Conservation (phyloP, 2,113 vertebrate species). For the Alectura lathami region DNA sequence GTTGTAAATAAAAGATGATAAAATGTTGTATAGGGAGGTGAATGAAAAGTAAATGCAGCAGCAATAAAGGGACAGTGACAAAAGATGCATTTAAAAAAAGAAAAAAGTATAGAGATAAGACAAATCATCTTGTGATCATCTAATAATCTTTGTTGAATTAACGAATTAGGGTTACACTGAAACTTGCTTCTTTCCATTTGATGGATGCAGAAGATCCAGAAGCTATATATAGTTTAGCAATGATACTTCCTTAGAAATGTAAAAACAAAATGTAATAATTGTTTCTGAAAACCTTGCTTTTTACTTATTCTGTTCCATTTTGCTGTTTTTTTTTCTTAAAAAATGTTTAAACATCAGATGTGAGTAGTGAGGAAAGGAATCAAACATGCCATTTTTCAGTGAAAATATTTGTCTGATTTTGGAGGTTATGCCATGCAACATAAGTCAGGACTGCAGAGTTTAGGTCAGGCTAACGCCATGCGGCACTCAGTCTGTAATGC, state of each 20-base stretch:
- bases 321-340: not conserved
- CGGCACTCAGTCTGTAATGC: not conserved
- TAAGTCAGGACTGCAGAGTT: not conserved
- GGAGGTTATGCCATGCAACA: not conserved
- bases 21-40: not conserved
- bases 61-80: not conserved
- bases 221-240: not conserved
- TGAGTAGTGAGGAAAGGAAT: not conserved
- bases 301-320: not conserved
- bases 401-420: slow-evolving; percentile 7
- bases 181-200: not conserved
- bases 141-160: not conserved
- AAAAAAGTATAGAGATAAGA: not conserved
- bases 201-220: not conserved
- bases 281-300: not conserved
- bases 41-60: not conserved
- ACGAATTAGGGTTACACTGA: not conserved
- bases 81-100: not conserved
- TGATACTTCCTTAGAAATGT: not conserved
- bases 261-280: not conserved
- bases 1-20: not conserved
- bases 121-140: not conserved
- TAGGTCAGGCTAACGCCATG: not conserved
- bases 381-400: not conserved
- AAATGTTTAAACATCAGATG: not conserved